A percentile compares a stretch with the other conserved stretches of the same genome.
These are phyloP conservation scores for Odontophorus gujanensis DNA, from an alignment of 2,113 vertebrate genomes.

Conservation along the genomic window DNA sequence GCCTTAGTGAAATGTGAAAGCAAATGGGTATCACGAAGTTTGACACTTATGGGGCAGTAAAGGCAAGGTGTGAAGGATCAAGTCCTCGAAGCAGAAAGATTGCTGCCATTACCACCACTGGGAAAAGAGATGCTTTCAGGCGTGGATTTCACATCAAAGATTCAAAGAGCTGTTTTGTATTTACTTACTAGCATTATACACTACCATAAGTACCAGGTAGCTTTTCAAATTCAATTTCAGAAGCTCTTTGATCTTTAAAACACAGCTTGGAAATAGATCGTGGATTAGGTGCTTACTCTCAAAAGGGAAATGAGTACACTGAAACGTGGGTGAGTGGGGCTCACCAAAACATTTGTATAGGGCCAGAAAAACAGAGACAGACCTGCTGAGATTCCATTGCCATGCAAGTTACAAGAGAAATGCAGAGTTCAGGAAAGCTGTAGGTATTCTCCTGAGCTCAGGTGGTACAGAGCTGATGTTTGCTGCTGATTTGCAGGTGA, in stretches of 20 bases:
- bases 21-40: rapidly evolving
- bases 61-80: not conserved
- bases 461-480: not conserved
- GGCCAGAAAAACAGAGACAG: not conserved
- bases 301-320: not conserved
- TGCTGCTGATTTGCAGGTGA: constrained; percentile 75
- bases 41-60: not conserved
- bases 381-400: not conserved
- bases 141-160: not conserved
- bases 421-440: not conserved
- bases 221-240: not conserved
- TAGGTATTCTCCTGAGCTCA: not conserved
- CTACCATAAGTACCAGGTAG: not conserved
- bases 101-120: not conserved
- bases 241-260: not conserved
- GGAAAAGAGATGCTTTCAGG: not conserved
- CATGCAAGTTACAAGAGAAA: not conserved
- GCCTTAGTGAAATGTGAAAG: not conserved
- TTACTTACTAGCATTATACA: not conserved
- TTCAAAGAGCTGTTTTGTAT: not conserved
- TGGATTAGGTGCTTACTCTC: not conserved
- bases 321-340: not conserved
- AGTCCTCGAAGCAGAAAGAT: not conserved
- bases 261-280: not conserved
- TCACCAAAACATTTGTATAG: not conserved